A percentile compares a stretch with the other conserved stretches of the same genome.
Evolutionary conservation across 2,797 vertebrate species (phyloP).

Genomic region (Pteronotus mesoamericanus): DNA sequence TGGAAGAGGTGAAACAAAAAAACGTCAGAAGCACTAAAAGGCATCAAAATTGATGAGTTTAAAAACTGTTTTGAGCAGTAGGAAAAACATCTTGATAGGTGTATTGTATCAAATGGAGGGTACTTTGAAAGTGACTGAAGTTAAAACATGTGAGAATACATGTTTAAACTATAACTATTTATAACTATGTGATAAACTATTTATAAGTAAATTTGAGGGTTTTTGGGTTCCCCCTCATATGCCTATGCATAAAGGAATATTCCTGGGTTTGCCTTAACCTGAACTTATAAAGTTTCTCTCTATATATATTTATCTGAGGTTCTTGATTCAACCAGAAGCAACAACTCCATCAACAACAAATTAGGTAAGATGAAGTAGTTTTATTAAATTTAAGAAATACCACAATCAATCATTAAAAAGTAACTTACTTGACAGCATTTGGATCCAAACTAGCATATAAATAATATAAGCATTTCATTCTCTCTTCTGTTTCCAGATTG

Average conservation of each 20-base stretch:
- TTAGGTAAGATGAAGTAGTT: slow-evolving; percentile 6
- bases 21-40: too few species aligned
- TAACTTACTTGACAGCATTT: slow-evolving; percentile 96
- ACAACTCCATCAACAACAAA: neutral
- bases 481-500: slow-evolving; percentile 97
- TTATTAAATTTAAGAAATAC: slow-evolving; percentile 5
- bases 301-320: neutral
- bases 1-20: too few species aligned
- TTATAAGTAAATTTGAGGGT: too few species aligned
- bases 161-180: too few species aligned
- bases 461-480: slow-evolving; percentile 99
- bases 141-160: too few species aligned
- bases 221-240: too few species aligned
- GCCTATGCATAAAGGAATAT: neutral
- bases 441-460: slow-evolving; percentile 98
- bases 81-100: too few species aligned
- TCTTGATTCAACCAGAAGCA: slow-evolving; percentile 23
- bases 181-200: too few species aligned
- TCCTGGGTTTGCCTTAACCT: neutral
- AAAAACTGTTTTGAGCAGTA: too few species aligned
- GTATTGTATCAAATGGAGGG: too few species aligned
- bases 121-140: too few species aligned
- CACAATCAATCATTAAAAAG: slow-evolving; percentile 1
- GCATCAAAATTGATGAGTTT: too few species aligned
- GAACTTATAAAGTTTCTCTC: neutral